phyloP scores from a whole-genome alignment of 2,888 invertebrate genomes.

The Kuschelorhynchus macadamiae region DNA sequence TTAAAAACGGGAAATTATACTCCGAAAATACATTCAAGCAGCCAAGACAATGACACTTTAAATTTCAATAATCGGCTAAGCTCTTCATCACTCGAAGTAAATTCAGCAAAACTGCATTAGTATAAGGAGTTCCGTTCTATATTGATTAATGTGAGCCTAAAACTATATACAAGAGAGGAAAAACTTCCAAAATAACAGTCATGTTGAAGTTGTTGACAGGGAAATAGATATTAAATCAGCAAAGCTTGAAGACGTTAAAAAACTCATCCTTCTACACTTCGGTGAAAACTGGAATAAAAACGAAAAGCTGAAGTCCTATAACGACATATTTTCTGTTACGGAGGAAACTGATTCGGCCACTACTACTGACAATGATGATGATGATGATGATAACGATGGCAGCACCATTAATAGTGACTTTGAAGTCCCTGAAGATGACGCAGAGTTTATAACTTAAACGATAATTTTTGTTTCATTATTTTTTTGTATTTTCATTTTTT shows the following conservation, averaged over 20 bases:
- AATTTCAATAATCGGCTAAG: constrained; percentile 9
- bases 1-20: constrained; percentile 15
- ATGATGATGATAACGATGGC: no score
- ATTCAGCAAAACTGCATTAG: constrained; percentile 13
- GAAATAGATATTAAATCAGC: constrained; percentile 2
- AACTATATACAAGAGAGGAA: constrained; percentile 1
- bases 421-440: no score
- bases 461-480: no score
- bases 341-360: no score
- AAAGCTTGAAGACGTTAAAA: constrained; percentile 12
- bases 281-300: constrained; percentile 16
- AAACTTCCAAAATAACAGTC: neutral
- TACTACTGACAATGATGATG: no score
- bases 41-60: constrained; percentile 20
- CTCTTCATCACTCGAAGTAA: constrained; percentile 15
- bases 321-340: neutral
- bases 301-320: constrained; percentile 9
- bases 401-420: no score
- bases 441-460: no score
- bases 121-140: constrained; percentile 13
- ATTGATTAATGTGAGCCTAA: constrained; percentile 12
- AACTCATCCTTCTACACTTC: constrained; percentile 14
- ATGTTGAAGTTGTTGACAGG: constrained; percentile 2
- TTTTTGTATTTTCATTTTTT: no score
- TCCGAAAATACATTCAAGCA: constrained; percentile 15